Percentiles rank a stretch among this genome's conserved stretches.
Conservation (phyloP, 1,140 invertebrate species). For the Papilio helenus region DNA sequence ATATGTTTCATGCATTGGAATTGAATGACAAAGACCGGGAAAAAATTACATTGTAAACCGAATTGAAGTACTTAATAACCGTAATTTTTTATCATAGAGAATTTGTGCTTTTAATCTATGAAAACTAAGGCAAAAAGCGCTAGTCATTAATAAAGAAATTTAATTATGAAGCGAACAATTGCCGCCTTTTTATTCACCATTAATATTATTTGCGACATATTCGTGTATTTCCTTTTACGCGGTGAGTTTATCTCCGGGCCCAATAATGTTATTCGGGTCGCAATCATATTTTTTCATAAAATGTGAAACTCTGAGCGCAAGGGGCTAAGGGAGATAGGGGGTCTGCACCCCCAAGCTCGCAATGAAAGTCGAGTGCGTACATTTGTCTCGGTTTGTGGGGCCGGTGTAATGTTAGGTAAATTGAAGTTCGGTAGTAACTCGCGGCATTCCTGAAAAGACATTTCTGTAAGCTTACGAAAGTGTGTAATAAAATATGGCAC, state of each 20-base stretch:
- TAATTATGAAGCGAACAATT: constrained; percentile 17
- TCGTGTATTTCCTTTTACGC: constrained; percentile 28
- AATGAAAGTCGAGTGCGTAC: constrained; percentile 53
- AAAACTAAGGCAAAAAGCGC: background rate
- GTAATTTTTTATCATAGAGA: background rate
- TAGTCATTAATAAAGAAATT: constrained; percentile 11
- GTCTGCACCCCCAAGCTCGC: constrained; percentile 39
- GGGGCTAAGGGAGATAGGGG: background rate
- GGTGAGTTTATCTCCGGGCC: constrained; percentile 29
- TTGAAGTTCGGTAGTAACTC: constrained; percentile 37
- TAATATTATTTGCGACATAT: constrained; percentile 26
- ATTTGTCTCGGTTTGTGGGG: constrained; percentile 48
- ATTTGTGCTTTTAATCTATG: background rate
- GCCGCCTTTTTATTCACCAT: constrained; percentile 1
- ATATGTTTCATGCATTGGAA: background rate
- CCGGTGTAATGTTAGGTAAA: constrained; percentile 48
- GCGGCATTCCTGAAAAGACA: constrained; percentile 11
- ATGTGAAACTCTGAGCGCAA: constrained; percentile 13
- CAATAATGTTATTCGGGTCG: constrained; percentile 35
- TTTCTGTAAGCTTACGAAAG: constrained; percentile 14
- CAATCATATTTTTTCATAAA: constrained; percentile 38
- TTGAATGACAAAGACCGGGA: background rate
- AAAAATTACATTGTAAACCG: background rate
- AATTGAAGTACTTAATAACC: background rate
- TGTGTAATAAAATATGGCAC: constrained; percentile 12